These are phyloP conservation scores for Ernsta delagoae DNA, from an alignment of 2,888 invertebrate genomes.

Conservation along the genomic window DNA sequence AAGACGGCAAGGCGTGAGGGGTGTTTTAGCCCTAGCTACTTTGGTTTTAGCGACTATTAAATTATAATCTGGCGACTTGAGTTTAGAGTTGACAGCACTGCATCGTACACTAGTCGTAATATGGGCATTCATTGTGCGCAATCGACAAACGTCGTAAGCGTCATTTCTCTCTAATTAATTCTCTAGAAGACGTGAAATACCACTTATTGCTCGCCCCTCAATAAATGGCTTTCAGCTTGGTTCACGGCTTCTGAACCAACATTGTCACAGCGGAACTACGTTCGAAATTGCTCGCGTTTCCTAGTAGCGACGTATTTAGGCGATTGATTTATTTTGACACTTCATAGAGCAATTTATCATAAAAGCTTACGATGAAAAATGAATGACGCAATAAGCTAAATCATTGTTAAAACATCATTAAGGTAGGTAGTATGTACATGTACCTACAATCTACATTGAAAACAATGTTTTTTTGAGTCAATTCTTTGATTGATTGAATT, in stretches of 20 bases:
- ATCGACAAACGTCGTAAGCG: slow-evolving; percentile 76
- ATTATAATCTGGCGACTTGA: no score
- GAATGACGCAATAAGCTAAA: not conserved
- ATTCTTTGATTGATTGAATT: no score
- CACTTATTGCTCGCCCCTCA: slow-evolving; percentile 67
- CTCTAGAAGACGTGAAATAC: slow-evolving; percentile 79
- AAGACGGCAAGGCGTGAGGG: no score
- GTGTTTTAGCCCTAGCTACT: no score
- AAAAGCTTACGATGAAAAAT: slow-evolving; percentile 4
- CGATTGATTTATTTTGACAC: slow-evolving; percentile 33
- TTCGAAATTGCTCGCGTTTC: slow-evolving; percentile 42
- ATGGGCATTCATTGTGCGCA: no score
- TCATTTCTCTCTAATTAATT: slow-evolving; percentile 81
- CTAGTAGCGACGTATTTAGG: slow-evolving; percentile 31
- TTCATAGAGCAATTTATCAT: slow-evolving; percentile 25
- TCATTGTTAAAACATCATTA: not conserved
- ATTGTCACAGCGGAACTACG: slow-evolving; percentile 23
- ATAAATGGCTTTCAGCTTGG: slow-evolving; percentile 70
- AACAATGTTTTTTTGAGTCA: no score
- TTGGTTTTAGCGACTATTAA: no score
- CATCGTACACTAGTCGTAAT: no score
- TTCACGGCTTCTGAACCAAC: slow-evolving; percentile 52
- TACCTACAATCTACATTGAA: no score
- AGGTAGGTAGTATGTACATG: no score
- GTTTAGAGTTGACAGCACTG: no score